Evolutionary conservation across 2,113 vertebrate genomes (phyloP).

Genomic region (Acrocephalus kingi): DNA sequence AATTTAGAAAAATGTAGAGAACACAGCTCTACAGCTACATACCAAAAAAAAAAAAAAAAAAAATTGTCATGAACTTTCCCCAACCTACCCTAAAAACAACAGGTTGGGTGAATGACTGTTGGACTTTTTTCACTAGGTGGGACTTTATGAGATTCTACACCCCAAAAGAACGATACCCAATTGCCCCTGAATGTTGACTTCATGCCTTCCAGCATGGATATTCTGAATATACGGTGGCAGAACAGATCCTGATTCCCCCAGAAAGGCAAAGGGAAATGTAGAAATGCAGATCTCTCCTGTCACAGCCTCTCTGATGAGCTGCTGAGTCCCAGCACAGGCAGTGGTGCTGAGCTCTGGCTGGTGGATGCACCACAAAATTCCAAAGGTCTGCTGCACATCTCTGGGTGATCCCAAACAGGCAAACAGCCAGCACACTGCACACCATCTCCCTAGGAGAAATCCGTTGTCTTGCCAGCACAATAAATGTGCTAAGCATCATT

Average conservation of each 20-base stretch:
- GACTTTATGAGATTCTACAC: background rate
- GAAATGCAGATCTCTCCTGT: background rate
- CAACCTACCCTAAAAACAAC: background rate
- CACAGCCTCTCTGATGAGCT: background rate
- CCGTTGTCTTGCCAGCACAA: background rate
- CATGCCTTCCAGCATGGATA: background rate
- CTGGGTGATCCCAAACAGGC: background rate
- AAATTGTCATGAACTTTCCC: background rate
- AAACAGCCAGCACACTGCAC: background rate
- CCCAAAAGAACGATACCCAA: background rate
- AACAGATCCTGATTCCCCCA: background rate
- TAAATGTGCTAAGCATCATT: background rate
- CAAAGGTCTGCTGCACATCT: background rate
- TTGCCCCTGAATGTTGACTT: background rate
- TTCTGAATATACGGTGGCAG: fast-evolving
- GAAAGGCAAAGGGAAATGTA: background rate
- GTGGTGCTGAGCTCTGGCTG: background rate
- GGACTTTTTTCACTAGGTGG: background rate
- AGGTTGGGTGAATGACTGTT: background rate
- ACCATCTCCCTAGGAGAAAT: background rate
- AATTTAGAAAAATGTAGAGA: background rate
- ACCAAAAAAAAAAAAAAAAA: background rate
- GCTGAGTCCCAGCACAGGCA: background rate
- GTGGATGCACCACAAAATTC: background rate
- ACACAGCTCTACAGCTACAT: background rate